These are phyloP conservation scores for Yasuhikotakia modesta DNA, from an alignment of 2,797 vertebrate genomes.

Conservation along the genomic window DNA sequence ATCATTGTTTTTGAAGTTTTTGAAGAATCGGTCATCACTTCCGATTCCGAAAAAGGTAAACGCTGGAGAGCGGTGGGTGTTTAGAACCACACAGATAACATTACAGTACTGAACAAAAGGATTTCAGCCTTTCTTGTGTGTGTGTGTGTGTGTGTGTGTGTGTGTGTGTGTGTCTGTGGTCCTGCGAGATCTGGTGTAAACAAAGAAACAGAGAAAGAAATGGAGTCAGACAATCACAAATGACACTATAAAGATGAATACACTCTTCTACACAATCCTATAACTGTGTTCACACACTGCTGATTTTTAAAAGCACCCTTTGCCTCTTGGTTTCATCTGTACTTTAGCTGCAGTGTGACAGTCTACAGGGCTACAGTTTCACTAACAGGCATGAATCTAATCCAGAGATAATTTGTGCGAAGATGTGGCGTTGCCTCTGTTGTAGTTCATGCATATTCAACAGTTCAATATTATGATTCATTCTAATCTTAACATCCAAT, in stretches of 20 bases:
- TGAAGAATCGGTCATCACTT: conserved; percentile 22
- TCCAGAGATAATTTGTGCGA: background rate
- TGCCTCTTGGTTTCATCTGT: background rate
- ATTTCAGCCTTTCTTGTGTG: conserved; percentile 20
- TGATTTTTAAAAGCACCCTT: background rate
- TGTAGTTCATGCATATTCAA: conserved; percentile 61
- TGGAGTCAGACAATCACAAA: conserved; percentile 3
- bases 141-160: background rate
- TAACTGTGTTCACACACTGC: background rate
- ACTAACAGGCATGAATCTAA: background rate
- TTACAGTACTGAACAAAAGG: background rate
- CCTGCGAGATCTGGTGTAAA: background rate
- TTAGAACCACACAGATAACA: conserved; percentile 49
- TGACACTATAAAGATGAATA: conserved; percentile 16
- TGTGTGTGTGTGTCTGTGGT: conserved; percentile 26
- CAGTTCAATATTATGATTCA: conserved; percentile 55
- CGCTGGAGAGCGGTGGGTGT: conserved; percentile 30
- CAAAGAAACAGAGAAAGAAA: conserved; percentile 7
- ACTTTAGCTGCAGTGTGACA: background rate
- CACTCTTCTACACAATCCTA: conserved; percentile 18
- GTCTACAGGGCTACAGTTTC: background rate
- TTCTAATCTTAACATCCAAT: conserved; percentile 53
- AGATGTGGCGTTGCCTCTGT: conserved; percentile 35
- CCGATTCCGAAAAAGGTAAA: conserved; percentile 33
- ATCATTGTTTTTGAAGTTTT: conserved; percentile 29